Evolutionary conservation across 2,888 invertebrate genomes (phyloP), one percentile per base, ranked within the genome.

Genomic region (Himalopsyche anomala): DNA sequence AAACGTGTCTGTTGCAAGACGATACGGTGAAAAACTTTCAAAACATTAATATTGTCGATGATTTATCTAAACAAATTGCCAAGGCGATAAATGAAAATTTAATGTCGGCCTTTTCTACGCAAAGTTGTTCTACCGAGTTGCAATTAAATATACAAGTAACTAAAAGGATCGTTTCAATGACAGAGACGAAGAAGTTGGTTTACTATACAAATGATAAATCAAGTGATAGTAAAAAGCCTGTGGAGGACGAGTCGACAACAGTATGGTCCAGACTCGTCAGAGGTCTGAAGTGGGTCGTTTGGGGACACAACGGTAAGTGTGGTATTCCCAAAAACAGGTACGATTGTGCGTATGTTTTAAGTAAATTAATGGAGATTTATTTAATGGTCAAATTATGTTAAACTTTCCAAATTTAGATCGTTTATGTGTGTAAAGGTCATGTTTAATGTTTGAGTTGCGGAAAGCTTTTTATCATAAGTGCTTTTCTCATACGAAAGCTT

Each of bases 241-340:
- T 84, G 45, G 82, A 87, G 40, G 86, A 86, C 12, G 86, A 88
- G 81, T 88, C 87, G 11, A 88, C 88, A 11, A 88, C 88, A 11
- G 85, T 88, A 45, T 88, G 88, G 88, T 87, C 88, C 15, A 88
- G 87, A 69, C 82, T 88, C 28, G 84, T 88, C 55, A 87, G 84
- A 36, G 87, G 87, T 36, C 86, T 88, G 81, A 88, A 88, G 79
- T 88, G 88, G 88, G 87, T 88, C 51, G 86, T 88, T 56, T 88
- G 88, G 88, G 88, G 88, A 15, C 74, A 74, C 5, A 74, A 15
- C 9, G 83, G 79, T 36, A 38, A 87, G 42, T 42, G 51, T 51
- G 51, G 51, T 51, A 51, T 15, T 51, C 51, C 51, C 51, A 45
- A n/a, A 79, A 74, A 51, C 19, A 19, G 15, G 54, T 82, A 19